Conservation (phyloP, 2,113 vertebrate species). For the Collichthys lucidus region DNA sequence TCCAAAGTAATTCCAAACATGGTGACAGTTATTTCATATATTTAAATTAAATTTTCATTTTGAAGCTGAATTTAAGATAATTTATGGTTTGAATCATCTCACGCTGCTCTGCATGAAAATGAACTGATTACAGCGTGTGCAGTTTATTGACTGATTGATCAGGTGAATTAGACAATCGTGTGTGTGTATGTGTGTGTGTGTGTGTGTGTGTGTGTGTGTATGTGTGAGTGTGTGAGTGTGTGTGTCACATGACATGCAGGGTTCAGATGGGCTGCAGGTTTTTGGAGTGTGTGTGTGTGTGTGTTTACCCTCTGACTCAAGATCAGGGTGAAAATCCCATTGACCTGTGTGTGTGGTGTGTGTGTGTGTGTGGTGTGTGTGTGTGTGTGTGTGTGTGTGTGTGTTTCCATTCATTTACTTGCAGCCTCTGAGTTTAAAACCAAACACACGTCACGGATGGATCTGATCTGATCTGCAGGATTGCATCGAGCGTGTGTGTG, state of each 20-base stretch:
- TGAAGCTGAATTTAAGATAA: neutral
- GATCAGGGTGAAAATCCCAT: slow-evolving; percentile 36
- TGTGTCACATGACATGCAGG: neutral
- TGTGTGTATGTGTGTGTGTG: too few relatives aligned
- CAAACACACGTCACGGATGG: slow-evolving; percentile 26
- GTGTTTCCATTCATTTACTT: slow-evolving; percentile 59
- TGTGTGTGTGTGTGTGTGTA: too few relatives aligned
- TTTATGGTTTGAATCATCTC: neutral
- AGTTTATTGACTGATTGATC: slow-evolving; percentile 30
- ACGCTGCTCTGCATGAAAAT: neutral
- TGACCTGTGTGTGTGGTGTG: slow-evolving; percentile 29
- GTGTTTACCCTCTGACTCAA: slow-evolving; percentile 30
- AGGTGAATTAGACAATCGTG: neutral
- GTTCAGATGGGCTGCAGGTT: slow-evolving; percentile 20
- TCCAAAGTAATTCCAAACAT: neutral
- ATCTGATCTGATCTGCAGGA: slow-evolving; percentile 29
- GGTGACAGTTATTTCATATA: neutral
- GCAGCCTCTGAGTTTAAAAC: slow-evolving; percentile 39
- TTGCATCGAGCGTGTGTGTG: slow-evolving; percentile 7
- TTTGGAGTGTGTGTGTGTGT: slow-evolving; percentile 14
- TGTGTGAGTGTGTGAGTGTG: too few relatives aligned
- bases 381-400: too few relatives aligned
- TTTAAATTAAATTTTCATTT: neutral
- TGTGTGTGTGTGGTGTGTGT: slow-evolving; percentile 2
- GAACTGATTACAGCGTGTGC: slow-evolving; percentile 1